A percentile compares a stretch with the other conserved stretches of the same genome.
phyloP scores from a whole-genome alignment of 2,797 vertebrate genomes.

The Leptodactylus fallax region DNA sequence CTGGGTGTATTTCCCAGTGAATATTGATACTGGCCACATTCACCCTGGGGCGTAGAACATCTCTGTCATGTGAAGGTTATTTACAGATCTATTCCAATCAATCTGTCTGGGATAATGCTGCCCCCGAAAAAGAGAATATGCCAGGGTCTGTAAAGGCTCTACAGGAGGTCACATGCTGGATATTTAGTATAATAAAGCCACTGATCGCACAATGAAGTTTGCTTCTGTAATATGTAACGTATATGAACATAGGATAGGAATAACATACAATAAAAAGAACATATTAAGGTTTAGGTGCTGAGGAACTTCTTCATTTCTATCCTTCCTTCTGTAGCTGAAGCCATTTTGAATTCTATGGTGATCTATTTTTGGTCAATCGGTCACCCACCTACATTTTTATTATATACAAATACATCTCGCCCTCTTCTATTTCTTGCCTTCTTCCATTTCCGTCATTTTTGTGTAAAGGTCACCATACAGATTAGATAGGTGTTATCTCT shows the following conservation, averaged over 20 bases:
- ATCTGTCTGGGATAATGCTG: conserved; percentile 55
- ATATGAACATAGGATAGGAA: not conserved
- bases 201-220: not conserved
- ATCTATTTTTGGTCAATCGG: not conserved
- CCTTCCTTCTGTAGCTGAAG: not conserved
- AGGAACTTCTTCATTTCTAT: no score
- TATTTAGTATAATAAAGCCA: not conserved
- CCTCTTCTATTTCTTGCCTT: not conserved
- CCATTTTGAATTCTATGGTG: not conserved
- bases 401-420: not conserved
- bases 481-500: no score
- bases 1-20: conserved; percentile 51
- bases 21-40: conserved; percentile 24
- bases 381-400: not conserved
- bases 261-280: not conserved
- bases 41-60: conserved; percentile 24
- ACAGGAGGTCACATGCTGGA: not conserved
- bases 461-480: not conserved
- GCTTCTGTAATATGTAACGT: not conserved
- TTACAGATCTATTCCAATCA: conserved; percentile 47
- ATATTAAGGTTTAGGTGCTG: no score
- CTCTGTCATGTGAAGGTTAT: conserved; percentile 52
- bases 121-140: not conserved
- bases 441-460: not conserved
- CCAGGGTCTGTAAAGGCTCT: not conserved